phyloP scores from a whole-genome alignment of 2,797 vertebrate species.

The Brotula barbata region DNA sequence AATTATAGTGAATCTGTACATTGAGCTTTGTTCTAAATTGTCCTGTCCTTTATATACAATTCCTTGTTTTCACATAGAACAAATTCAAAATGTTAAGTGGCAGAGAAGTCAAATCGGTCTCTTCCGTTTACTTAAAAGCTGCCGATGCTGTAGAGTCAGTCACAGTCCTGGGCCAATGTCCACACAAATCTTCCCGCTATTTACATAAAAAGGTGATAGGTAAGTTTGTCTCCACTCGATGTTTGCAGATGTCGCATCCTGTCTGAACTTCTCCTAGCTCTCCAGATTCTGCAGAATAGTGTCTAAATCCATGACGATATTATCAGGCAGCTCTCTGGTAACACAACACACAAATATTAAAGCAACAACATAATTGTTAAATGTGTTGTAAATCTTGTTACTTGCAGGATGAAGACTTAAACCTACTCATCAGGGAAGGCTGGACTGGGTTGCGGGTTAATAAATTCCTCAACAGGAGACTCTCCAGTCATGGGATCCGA shows the following conservation, averaged over 20 bases:
- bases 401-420: background rate
- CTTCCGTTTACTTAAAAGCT: background rate
- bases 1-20: background rate
- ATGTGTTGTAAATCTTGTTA: background rate
- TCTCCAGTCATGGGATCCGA: slow-evolving; percentile 25
- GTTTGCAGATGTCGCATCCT: slow-evolving; percentile 1
- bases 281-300: slow-evolving; percentile 10
- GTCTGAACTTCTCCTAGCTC: slow-evolving; percentile 14
- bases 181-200: no score
- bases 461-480: slow-evolving; percentile 17
- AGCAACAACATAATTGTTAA: background rate
- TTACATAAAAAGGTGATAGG: background rate
- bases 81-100: slow-evolving; percentile 16
- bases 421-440: slow-evolving; percentile 50
- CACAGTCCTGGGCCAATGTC: no score
- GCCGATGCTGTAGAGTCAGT: slow-evolving; percentile 10
- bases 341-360: background rate
- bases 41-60: slow-evolving; percentile 2
- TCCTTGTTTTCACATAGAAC: background rate
- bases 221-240: slow-evolving; percentile 1
- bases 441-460: background rate
- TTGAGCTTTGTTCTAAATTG: slow-evolving; percentile 1
- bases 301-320: slow-evolving; percentile 46
- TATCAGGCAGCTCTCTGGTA: background rate
- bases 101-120: background rate